Percentiles rank a stretch among this genome's conserved stretches.
phyloP scores from a whole-genome alignment of 2,888 invertebrate species.

The Gymnocheta viridis region DNA sequence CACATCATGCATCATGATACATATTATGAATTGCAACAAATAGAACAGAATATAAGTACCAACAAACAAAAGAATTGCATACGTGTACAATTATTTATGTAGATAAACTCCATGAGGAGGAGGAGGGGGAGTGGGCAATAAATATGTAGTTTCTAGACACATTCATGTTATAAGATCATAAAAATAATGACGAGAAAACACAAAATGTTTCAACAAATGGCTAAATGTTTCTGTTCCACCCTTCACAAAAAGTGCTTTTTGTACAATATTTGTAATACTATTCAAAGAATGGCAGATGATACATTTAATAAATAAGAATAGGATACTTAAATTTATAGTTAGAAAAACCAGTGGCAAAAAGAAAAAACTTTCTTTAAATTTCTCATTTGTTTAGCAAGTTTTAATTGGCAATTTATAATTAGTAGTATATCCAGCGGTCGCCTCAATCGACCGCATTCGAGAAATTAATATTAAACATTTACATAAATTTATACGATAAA shows the following conservation, averaged over 20 bases:
- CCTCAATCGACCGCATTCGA: too few relatives aligned
- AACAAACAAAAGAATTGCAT: slow-evolving; percentile 25
- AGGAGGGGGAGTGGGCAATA: not conserved
- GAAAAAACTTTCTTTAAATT: not conserved
- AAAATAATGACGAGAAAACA: slow-evolving; percentile 11
- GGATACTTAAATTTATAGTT: not conserved
- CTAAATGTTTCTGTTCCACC: not conserved
- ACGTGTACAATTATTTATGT: not conserved
- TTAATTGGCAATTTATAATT: too few relatives aligned
- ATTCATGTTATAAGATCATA: slow-evolving; percentile 5
- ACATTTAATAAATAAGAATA: not conserved
- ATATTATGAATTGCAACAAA: not conserved
- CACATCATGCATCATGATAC: too few relatives aligned
- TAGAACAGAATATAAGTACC: not conserved
- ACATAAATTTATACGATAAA: too few relatives aligned
- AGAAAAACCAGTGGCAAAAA: not conserved
- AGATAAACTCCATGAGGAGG: not conserved
- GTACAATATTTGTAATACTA: not conserved
- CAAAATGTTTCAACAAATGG: slow-evolving; percentile 33
- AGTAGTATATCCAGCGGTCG: too few relatives aligned
- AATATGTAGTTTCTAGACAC: slow-evolving; percentile 22
- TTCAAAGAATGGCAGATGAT: not conserved
- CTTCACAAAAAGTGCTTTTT: not conserved
- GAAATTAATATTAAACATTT: too few relatives aligned
- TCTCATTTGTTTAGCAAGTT: too few relatives aligned